Evolutionary conservation across 2,113 vertebrate species (phyloP), one percentile per base, ranked within the genome.

Genomic region (Oriolus oriolus): DNA sequence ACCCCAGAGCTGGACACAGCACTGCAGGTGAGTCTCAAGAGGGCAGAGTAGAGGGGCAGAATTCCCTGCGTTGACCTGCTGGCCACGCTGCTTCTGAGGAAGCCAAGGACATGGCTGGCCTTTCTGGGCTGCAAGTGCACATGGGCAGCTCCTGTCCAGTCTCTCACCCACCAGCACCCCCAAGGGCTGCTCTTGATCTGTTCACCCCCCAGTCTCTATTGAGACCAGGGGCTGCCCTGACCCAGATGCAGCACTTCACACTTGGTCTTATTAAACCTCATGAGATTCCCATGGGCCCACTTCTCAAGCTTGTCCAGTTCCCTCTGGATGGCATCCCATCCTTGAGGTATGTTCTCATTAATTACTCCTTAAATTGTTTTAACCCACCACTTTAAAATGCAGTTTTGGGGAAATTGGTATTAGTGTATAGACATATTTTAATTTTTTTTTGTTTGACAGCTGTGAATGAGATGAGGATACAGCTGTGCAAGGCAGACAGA

Each of bases 71-170:
- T n/a, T 7, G 14, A 7, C 53, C 45, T 21, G 24, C 53, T 83
- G 87, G 13, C 45, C 24, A 24, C 0, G 0, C 24, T 53, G 39
- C 23, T 6, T 22, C 2, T 26, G n/a, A 22, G 35, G 41, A 3
- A 35, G 2, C 3, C 28, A 39, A 53, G 61, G 9, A 26, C 21
- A 13, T 1, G 0, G 20, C 3, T 35, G 20, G 13, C 7, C 15
- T 60, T 68, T 68, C 53, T 60, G 30, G 20, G 24, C 30, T 60
- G 24, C 7, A 10, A n/a, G 24, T 18, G 24, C 53, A 10, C 24
- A 21, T 5, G 17, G 28, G 23, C 1, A 1, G n/a, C 19, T 60
- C 78, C 22, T 47, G 87, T 27, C 24, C 39, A 31, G n/a, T 2
- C 23, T 39, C 53, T 21, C 53, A 42, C 11, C 26, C 16, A 6